Evolutionary conservation across 2,888 invertebrate species (phyloP).

Genomic region (Tetropium fuscum): DNA sequence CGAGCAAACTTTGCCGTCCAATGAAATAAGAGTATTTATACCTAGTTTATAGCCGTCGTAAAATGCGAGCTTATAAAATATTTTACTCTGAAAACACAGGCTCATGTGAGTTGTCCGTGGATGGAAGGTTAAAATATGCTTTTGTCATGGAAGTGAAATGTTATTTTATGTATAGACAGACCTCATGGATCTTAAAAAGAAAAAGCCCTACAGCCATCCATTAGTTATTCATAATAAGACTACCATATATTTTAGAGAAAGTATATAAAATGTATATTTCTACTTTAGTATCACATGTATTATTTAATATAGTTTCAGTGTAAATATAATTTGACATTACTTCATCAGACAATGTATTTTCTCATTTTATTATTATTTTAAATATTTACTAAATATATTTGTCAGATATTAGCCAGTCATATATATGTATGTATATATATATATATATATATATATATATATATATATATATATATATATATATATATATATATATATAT

Average conservation of each 20-base stretch:
- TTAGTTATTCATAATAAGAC: neutral
- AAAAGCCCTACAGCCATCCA: neutral
- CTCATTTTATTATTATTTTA: too few relatives aligned
- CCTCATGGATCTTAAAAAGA: neutral
- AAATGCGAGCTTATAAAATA: constrained; percentile 1
- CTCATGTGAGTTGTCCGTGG: constrained; percentile 1
- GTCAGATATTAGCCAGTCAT: too few relatives aligned
- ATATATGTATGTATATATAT: too few relatives aligned
- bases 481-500: too few relatives aligned
- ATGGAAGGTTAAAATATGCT: constrained; percentile 5
- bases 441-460: too few relatives aligned
- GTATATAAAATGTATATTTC: neutral
- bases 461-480: too few relatives aligned
- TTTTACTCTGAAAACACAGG: constrained; percentile 1
- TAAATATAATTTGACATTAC: neutral
- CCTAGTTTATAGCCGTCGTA: constrained; percentile 4
- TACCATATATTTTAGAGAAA: neutral
- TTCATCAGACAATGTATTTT: neutral
- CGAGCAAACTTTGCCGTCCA: neutral
- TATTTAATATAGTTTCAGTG: neutral
- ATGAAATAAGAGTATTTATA: constrained; percentile 1
- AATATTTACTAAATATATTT: too few relatives aligned
- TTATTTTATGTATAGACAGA: constrained; percentile 7
- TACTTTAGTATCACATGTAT: too few relatives aligned
- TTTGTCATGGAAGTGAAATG: constrained; percentile 5